These are phyloP conservation scores for Macrotis lagotis DNA, from an alignment of 2,113 vertebrate genomes.

Conservation along the genomic window DNA sequence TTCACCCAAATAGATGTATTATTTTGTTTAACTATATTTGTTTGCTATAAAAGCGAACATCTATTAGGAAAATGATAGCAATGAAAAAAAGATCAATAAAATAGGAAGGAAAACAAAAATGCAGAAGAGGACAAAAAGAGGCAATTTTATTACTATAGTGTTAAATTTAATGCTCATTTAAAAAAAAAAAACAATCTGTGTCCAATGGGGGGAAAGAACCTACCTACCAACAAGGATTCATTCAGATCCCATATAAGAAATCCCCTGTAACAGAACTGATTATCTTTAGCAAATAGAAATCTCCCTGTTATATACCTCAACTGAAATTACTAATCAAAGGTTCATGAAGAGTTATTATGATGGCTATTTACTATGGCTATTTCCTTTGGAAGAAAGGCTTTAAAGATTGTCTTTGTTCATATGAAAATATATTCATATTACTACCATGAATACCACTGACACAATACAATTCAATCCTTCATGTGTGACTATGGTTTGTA, in stretches of 20 bases:
- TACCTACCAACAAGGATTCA: not conserved
- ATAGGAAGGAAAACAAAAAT: not conserved
- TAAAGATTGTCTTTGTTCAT: too few relatives aligned
- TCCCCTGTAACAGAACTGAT: not conserved
- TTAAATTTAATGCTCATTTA: not conserved
- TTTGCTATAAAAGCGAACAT: not conserved
- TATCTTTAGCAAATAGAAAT: too few relatives aligned
- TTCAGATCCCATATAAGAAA: not conserved
- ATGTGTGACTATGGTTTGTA: too few relatives aligned
- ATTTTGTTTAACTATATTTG: not conserved
- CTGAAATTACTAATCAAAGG: too few relatives aligned
- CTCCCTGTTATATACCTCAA: too few relatives aligned
- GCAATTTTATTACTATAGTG: not conserved
- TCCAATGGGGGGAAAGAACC: not conserved
- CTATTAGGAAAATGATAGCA: not conserved
- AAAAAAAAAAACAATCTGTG: not conserved
- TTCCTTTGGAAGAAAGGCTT: too few relatives aligned
- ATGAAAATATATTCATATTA: too few relatives aligned
- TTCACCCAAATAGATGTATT: not conserved
- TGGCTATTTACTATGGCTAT: too few relatives aligned
- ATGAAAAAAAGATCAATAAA: not conserved
- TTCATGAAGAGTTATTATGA: too few relatives aligned
- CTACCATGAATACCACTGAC: too few relatives aligned
- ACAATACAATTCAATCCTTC: too few relatives aligned
- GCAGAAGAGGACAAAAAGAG: not conserved